Base-by-base conservation (phyloP, 2,113 vertebrate species). In the Tragelaphus imberbis region DNA sequence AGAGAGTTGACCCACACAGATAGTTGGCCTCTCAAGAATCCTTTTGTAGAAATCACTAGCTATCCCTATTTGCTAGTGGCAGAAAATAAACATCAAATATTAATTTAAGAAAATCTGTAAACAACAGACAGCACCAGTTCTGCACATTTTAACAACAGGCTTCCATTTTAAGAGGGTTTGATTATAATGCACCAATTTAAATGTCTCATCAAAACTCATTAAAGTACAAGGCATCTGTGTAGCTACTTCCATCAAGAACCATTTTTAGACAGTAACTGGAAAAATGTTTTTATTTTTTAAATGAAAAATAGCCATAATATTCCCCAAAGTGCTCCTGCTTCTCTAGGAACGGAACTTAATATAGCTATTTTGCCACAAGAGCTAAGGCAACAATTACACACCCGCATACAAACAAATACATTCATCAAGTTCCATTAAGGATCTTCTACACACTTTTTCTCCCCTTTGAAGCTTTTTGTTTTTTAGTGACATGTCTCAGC, bases 61-160 rank as follows among this genome's bases (percentile, higher is more conserved):
- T 91, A 88, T 59, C 30, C 33, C 7, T 81, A 59, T 94, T 92
- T 75, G 28, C 23, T 30, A 6, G 51, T 96, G 14, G 40, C 14
- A 86, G 33, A 61, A 90, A 93, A 51, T 84, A 95, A 90, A 84
- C 9, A 53, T 91, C 27, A 81, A 91, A 77, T 91, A 85, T 96
- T 86, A 96, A 51, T 7, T 93, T 96, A 40, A 63, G 36, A 61
- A 84, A 92, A 87, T 61, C 40, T 68, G 33, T 94, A 55, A 85
- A 95, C 10, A 91, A 79, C 28, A n/a, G n/a, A 87, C 15, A 86
- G 2, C 6, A 97, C n/a, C 27, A 85, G 27, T 40, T 84, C 5
- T 75, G 11, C 27, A 80, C 21, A 90, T 94, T 92, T 7, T 88
- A 95, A 84, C 82, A 93, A 87, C 27, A 88, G 14, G 30, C 12